phyloP scores from a whole-genome alignment of 2,888 invertebrate genomes.

The Eupeodes latifasciatus region DNA sequence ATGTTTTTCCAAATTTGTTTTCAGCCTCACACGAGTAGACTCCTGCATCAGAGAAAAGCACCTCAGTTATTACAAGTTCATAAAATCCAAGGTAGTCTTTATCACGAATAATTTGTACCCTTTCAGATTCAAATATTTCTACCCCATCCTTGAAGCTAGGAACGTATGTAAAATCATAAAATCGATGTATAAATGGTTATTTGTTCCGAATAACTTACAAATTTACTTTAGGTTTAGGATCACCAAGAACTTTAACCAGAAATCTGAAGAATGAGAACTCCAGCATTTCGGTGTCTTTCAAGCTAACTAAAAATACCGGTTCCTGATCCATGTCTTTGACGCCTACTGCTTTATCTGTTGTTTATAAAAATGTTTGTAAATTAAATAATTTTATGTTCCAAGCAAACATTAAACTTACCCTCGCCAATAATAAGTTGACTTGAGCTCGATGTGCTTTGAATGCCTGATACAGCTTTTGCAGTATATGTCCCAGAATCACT shows the following conservation, averaged over 20 bases:
- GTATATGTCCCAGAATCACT: constrained; percentile 96
- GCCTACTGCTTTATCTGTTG: constrained; percentile 86
- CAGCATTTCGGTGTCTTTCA: constrained; percentile 94
- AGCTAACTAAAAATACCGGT: constrained; percentile 92
- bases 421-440: constrained; percentile 94
- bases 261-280: constrained; percentile 94
- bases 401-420: constrained; percentile 86
- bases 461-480: constrained; percentile 92
- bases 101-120: constrained; percentile 89
- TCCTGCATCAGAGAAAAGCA: constrained; percentile 91
- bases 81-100: constrained; percentile 93
- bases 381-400: background rate
- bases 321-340: constrained; percentile 90
- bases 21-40: constrained; percentile 92
- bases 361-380: background rate
- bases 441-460: constrained; percentile 93
- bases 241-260: constrained; percentile 94
- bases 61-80: constrained; percentile 93
- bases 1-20: constrained; percentile 92
- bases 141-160: constrained; percentile 92
- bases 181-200: background rate
- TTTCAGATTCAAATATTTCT: constrained; percentile 88
- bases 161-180: background rate
- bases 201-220: constrained; percentile 88
- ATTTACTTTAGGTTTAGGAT: constrained; percentile 94